These are phyloP conservation scores for Eclectus roratus DNA, from an alignment of 2,113 vertebrate species.

Conservation along the genomic window DNA sequence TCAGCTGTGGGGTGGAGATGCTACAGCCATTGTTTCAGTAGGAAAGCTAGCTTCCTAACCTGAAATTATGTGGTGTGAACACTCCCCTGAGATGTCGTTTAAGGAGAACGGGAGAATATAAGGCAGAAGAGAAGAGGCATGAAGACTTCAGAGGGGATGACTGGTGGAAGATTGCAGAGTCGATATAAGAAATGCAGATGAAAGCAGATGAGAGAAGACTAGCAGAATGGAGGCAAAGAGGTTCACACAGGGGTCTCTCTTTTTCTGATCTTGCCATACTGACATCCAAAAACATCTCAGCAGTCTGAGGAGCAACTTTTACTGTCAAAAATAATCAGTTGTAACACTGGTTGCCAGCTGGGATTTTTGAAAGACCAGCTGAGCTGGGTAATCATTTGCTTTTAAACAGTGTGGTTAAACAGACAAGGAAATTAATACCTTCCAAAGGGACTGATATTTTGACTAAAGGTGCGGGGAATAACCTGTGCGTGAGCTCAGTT, in stretches of 20 bases:
- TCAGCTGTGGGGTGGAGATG: neutral
- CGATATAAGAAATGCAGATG: neutral
- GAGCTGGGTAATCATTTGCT: neutral
- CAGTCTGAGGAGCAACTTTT: neutral
- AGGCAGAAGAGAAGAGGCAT: neutral
- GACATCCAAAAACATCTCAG: neutral
- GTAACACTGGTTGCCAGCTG: neutral
- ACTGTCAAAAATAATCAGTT: neutral
- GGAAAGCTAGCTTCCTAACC: neutral
- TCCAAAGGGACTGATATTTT: neutral
- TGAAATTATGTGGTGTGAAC: neutral
- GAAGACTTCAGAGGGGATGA: neutral
- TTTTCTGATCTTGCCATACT: neutral
- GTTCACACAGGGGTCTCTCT: neutral
- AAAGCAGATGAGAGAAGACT: neutral
- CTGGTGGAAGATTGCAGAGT: neutral
- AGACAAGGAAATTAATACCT: neutral
- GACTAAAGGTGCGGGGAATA: neutral
- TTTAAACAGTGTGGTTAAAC: neutral
- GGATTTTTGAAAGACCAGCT: neutral
- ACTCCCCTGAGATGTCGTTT: neutral
- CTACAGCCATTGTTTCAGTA: neutral
- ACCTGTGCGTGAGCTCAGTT: neutral
- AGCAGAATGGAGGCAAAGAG: neutral
- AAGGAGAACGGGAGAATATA: neutral